Conservation (phyloP, 1,140 invertebrate species). For the Scylla paramamosain region DNA sequence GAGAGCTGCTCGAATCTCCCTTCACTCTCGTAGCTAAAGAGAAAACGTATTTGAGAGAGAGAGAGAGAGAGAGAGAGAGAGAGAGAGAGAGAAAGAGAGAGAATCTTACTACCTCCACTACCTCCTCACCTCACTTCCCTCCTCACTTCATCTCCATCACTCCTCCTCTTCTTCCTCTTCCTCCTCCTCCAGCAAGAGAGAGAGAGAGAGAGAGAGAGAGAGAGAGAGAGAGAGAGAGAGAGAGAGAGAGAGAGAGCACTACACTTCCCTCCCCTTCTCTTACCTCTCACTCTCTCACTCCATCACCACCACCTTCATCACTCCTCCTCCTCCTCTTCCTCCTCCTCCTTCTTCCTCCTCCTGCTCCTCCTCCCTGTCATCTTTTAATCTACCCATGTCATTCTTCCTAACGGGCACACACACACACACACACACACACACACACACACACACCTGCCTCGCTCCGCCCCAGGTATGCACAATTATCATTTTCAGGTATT, state of each 20-base stretch:
- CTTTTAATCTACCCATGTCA: not conserved
- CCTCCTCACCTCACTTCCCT: not conserved
- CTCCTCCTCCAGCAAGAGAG: too few relatives aligned
- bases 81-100: too few relatives aligned
- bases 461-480: too few relatives aligned
- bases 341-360: not conserved
- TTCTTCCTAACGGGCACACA: not conserved
- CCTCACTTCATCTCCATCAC: not conserved
- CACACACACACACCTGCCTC: not conserved
- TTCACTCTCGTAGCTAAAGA: too few relatives aligned
- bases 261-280: not conserved
- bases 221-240: too few relatives aligned
- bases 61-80: too few relatives aligned
- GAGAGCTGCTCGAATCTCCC: too few relatives aligned
- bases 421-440: conserved; percentile 26
- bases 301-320: not conserved
- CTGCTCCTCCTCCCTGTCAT: not conserved
- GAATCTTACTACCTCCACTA: not conserved
- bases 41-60: too few relatives aligned
- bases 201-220: too few relatives aligned
- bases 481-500: too few relatives aligned
- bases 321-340: not conserved
- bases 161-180: not conserved
- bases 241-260: not conserved
- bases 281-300: not conserved